These are phyloP conservation scores for Hyla sarda DNA, from an alignment of 2,113 vertebrate genomes.

Conservation along the genomic window DNA sequence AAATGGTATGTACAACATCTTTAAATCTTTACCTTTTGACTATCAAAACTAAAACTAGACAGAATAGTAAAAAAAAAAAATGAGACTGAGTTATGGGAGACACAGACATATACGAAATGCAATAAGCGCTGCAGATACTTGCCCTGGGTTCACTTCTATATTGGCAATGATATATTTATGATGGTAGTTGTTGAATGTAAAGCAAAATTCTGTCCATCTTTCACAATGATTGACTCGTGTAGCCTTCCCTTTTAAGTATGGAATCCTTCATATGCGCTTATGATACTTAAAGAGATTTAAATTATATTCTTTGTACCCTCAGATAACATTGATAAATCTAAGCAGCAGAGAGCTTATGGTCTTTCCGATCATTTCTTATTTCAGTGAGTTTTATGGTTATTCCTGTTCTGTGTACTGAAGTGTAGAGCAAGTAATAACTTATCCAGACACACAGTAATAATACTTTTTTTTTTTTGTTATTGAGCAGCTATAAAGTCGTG, in stretches of 20 bases:
- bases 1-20: neutral
- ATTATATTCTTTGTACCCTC: slow-evolving; percentile 32
- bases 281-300: slow-evolving; percentile 28
- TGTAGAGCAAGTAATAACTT: slow-evolving; percentile 52
- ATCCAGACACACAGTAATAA: slow-evolving; percentile 51
- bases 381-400: slow-evolving; percentile 56
- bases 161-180: slow-evolving; percentile 3
- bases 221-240: neutral
- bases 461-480: slow-evolving; percentile 52
- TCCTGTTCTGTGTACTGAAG: slow-evolving; percentile 52
- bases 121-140: neutral
- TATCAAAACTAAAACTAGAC: neutral
- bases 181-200: neutral
- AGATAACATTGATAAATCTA: slow-evolving; percentile 52
- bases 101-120: neutral
- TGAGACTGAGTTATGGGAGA: neutral
- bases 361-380: slow-evolving; percentile 56
- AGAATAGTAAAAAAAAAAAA: neutral
- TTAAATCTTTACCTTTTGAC: neutral
- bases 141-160: neutral
- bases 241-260: slow-evolving; percentile 1
- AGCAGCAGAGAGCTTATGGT: slow-evolving; percentile 46
- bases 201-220: neutral
- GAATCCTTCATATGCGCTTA: slow-evolving; percentile 5
- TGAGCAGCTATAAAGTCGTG: slow-evolving; percentile 6